Evolutionary conservation across 2,888 invertebrate genomes (phyloP).

Genomic region (Caenorhabditis imperialis): DNA sequence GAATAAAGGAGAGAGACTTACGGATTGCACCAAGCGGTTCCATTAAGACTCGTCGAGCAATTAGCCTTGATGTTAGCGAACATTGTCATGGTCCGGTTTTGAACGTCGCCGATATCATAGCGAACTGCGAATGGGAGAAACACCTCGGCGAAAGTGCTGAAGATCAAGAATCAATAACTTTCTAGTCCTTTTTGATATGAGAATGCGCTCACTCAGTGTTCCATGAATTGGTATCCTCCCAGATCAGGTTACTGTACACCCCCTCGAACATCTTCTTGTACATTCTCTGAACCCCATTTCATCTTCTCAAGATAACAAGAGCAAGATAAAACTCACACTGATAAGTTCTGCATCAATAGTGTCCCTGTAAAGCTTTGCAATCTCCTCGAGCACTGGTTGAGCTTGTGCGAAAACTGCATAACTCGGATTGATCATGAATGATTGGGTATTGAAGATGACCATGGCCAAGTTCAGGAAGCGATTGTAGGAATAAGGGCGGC

Average conservation of each 20-base stretch:
- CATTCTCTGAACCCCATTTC: constrained; percentile 45
- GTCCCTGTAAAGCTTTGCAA: constrained; percentile 26
- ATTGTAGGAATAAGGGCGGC: constrained; percentile 34
- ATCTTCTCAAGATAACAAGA: too few species aligned
- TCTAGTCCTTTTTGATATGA: too few species aligned
- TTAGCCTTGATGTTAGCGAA: constrained; percentile 45
- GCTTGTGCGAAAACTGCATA: constrained; percentile 43
- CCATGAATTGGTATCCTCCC: constrained; percentile 31
- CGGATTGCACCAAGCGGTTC: constrained; percentile 60
- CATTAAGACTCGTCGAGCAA: constrained; percentile 47
- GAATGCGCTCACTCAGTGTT: constrained; percentile 30
- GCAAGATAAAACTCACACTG: constrained; percentile 8
- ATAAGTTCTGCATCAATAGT: constrained; percentile 35
- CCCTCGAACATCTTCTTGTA: constrained; percentile 41
- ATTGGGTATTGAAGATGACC: constrained; percentile 36
- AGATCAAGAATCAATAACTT: too few species aligned
- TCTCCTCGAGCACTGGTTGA: constrained; percentile 31
- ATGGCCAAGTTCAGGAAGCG: constrained; percentile 45
- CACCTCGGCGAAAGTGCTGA: constrained; percentile 46
- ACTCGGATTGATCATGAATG: constrained; percentile 20
- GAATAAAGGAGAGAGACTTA: too few species aligned
- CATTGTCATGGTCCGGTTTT: constrained; percentile 35
- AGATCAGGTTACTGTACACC: constrained; percentile 21
- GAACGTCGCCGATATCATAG: constrained; percentile 51
- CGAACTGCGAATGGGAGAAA: constrained; percentile 59